These are phyloP conservation scores for Chrysochloris asiatica DNA, from an alignment of 2,113 vertebrate genomes.

Conservation along the genomic window DNA sequence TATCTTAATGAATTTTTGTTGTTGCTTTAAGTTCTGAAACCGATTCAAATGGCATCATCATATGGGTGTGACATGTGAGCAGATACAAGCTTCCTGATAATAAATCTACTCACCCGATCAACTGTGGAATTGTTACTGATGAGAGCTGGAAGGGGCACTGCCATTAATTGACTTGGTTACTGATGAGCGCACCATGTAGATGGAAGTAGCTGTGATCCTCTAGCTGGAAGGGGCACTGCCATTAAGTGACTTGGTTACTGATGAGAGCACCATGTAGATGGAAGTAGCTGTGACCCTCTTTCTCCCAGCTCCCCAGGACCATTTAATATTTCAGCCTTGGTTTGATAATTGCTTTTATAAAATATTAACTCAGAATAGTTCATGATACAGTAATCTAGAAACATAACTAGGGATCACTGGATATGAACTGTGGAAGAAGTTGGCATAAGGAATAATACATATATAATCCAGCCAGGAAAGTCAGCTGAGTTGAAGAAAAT, in stretches of 20 bases:
- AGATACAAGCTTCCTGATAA: slow-evolving; percentile 71
- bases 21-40: slow-evolving; percentile 23
- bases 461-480: neutral
- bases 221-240: slow-evolving; percentile 67
- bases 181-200: no score
- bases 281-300: neutral
- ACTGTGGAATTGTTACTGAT: slow-evolving; percentile 54
- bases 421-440: neutral
- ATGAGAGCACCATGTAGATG: no score
- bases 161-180: no score
- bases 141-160: no score
- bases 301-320: slow-evolving; percentile 1
- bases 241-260: no score
- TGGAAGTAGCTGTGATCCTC: no score
- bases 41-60: neutral
- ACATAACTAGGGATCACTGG: neutral
- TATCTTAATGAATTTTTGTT: neutral
- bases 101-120: slow-evolving; percentile 50
- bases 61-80: neutral
- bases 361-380: neutral
- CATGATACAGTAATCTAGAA: neutral
- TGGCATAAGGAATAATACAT: neutral
- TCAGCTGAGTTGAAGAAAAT: neutral
- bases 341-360: slow-evolving; percentile 6
- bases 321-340: slow-evolving; percentile 57